Percentiles rank a stretch among this genome's conserved stretches.
phyloP scores from a whole-genome alignment of 2,888 invertebrate species.

The Sarcophaga variegata region DNA sequence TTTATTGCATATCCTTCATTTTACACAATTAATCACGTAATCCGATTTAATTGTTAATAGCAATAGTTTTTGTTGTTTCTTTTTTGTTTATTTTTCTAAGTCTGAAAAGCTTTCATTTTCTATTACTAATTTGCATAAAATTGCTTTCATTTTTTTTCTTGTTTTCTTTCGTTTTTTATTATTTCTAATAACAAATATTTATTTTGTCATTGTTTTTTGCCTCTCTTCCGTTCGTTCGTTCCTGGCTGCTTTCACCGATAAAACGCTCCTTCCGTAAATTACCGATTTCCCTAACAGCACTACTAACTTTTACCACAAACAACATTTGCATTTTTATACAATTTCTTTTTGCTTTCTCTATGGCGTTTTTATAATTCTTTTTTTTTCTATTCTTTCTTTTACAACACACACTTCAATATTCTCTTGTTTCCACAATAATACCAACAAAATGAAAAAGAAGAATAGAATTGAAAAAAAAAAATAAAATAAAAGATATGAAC shows the following conservation, averaged over 20 bases:
- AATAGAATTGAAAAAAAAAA: constrained; percentile 19
- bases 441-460: constrained; percentile 12
- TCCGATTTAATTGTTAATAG: constrained; percentile 63
- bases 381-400: constrained; percentile 18
- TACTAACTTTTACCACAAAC: constrained; percentile 60
- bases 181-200: constrained; percentile 55
- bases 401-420: constrained; percentile 1
- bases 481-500: background rate
- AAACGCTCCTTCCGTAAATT: constrained; percentile 42
- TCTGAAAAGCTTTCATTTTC: constrained; percentile 4
- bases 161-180: constrained; percentile 20
- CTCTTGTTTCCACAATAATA: background rate
- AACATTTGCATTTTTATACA: constrained; percentile 58
- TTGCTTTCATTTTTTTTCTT: constrained; percentile 5
- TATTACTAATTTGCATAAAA: constrained; percentile 52
- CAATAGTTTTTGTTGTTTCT: background rate
- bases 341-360: background rate
- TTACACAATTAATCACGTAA: constrained; percentile 56
- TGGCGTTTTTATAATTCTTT: no score
- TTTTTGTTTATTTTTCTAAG: background rate
- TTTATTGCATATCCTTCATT: constrained; percentile 15
- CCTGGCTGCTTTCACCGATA: constrained; percentile 12
- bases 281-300: constrained; percentile 45
- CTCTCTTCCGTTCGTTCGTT: background rate
- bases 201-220: constrained; percentile 37